These are phyloP conservation scores for Platichthys stellatus DNA, from an alignment of 2,113 vertebrate species.

Conservation along the genomic window DNA sequence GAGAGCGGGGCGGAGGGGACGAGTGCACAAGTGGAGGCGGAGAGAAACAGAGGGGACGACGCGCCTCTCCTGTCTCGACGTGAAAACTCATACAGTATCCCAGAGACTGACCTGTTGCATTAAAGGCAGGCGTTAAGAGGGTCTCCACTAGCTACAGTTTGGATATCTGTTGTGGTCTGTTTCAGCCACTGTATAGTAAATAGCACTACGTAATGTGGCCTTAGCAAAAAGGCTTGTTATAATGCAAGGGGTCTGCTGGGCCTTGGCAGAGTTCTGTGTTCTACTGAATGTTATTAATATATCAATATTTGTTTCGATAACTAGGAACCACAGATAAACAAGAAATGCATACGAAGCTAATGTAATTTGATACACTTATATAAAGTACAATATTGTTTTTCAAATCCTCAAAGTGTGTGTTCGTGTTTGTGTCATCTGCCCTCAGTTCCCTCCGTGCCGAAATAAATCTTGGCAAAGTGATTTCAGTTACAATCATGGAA, in stretches of 20 bases:
- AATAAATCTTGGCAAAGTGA: constrained; percentile 41
- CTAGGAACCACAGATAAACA: neutral
- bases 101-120: constrained; percentile 41
- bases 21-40: constrained; percentile 23
- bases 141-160: constrained; percentile 5
- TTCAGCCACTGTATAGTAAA: too few relatives aligned
- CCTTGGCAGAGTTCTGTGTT: too few relatives aligned
- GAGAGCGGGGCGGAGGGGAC: constrained; percentile 35
- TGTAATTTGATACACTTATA: neutral
- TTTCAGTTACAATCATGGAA: constrained; percentile 57
- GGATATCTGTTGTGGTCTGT: constrained; percentile 1
- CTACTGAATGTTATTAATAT: neutral
- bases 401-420: neutral
- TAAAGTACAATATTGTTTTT: constrained; percentile 9
- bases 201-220: too few relatives aligned
- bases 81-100: constrained; percentile 41
- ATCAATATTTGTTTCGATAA: neutral
- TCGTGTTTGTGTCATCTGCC: constrained; percentile 4
- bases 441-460: constrained; percentile 18
- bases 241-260: too few relatives aligned
- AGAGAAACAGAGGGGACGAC: constrained; percentile 38
- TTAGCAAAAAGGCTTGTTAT: too few relatives aligned
- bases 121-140: neutral
- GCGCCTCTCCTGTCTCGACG: constrained; percentile 43
- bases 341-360: neutral